Conservation (phyloP, 2,113 vertebrate genomes). For the Oxyruncus cristatus region DNA sequence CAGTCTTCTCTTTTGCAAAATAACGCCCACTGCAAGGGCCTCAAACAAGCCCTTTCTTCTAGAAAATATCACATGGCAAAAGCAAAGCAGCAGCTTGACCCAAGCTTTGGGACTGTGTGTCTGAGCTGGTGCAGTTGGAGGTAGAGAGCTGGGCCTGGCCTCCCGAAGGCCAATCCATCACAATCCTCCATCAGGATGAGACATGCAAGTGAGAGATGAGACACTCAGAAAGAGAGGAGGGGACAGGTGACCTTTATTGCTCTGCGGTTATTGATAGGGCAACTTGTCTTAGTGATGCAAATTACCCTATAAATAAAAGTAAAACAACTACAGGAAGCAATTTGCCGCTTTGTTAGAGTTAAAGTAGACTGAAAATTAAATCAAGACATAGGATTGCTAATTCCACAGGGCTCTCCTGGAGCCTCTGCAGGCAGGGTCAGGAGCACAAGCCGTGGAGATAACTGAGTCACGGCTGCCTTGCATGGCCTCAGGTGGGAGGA, state of each 20-base stretch:
- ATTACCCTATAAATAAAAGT: constrained; percentile 65
- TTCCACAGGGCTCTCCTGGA: not conserved
- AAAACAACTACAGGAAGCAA: constrained; percentile 62
- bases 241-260: constrained; percentile 63
- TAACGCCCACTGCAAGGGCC: not conserved
- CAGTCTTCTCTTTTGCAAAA: not conserved
- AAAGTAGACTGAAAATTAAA: constrained; percentile 51
- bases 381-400: not conserved
- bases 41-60: not conserved
- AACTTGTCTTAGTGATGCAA: constrained; percentile 55
- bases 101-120: not conserved
- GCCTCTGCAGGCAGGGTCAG: not conserved
- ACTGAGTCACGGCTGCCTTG: accelerated
- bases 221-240: constrained; percentile 10
- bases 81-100: not conserved
- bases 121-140: not conserved
- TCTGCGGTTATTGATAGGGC: constrained; percentile 45
- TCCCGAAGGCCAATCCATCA: not conserved
- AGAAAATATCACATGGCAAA: not conserved
- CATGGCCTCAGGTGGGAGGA: accelerated
- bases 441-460: accelerated
- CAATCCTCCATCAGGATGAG: not conserved
- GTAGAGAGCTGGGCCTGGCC: not conserved
- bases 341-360: constrained; percentile 47
- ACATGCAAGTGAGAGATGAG: constrained; percentile 44